These are phyloP conservation scores for Odontophorus gujanensis DNA, from an alignment of 2,113 vertebrate genomes.

Conservation along the genomic window DNA sequence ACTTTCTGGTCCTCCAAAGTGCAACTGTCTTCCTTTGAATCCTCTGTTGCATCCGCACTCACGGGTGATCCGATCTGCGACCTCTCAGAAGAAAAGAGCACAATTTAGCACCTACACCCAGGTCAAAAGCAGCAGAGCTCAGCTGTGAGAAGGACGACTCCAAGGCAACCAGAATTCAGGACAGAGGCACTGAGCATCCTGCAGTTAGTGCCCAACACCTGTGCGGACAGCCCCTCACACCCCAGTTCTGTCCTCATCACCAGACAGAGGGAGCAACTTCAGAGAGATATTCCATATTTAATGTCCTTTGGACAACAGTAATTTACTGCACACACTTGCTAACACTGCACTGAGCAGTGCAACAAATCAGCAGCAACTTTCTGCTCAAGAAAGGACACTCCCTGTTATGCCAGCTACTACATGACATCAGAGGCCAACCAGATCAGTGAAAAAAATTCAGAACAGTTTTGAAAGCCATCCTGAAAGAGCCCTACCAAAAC, in stretches of 20 bases:
- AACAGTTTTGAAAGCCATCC: background rate
- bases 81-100: constrained; percentile 68
- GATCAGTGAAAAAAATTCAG: background rate
- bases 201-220: background rate
- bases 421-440: background rate
- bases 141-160: background rate
- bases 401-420: background rate
- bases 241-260: background rate
- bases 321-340: background rate
- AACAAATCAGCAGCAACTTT: background rate
- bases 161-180: background rate
- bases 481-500: background rate
- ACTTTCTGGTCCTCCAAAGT: constrained; percentile 23
- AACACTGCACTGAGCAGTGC: background rate
- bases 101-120: constrained; percentile 31
- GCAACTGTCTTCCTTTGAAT: background rate
- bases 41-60: background rate
- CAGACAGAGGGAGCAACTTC: background rate
- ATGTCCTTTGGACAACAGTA: background rate
- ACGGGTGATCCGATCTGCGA: background rate
- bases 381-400: background rate
- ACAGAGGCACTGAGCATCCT: background rate
- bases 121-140: background rate
- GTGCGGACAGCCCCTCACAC: background rate
- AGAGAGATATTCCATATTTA: background rate